A percentile compares a stretch with the other conserved stretches of the same genome.
Evolutionary conservation across 2,113 vertebrate species (phyloP).

Genomic region (Pseudorasbora parva): DNA sequence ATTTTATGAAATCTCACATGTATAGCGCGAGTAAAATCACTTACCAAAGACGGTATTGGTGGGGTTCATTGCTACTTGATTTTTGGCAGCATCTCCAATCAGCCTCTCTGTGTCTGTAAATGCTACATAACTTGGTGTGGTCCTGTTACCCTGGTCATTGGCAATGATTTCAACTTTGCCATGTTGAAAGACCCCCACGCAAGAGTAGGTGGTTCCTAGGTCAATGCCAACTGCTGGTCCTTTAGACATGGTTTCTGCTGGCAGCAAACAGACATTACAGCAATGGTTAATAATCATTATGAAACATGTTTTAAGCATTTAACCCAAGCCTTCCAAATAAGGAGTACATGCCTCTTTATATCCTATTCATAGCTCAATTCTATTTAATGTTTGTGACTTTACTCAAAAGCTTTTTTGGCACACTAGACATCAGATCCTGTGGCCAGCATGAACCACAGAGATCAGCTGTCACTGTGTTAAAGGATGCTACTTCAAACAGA

Average conservation of each 20-base stretch:
- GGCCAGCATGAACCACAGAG: constrained; percentile 38
- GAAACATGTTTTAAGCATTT: not conserved
- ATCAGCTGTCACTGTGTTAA: constrained; percentile 5
- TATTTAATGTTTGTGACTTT: not conserved
- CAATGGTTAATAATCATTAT: not conserved
- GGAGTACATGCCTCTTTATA: not conserved
- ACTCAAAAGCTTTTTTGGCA: not conserved
- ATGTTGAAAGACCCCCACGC: constrained; percentile 4
- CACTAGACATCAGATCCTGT: not conserved
- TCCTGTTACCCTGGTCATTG: constrained; percentile 20
- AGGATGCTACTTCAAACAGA: not conserved
- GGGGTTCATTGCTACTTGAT: constrained; percentile 81
- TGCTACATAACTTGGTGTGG: constrained; percentile 71
- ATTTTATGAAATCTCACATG: not conserved
- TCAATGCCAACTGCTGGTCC: constrained; percentile 79
- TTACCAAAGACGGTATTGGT: constrained; percentile 77
- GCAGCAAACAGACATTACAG: not conserved
- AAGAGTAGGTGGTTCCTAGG: constrained; percentile 12
- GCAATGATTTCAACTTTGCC: constrained; percentile 14
- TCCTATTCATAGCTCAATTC: not conserved
- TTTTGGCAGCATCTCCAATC: constrained; percentile 63
- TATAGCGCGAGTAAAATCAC: not conserved
- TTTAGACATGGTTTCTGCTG: constrained; percentile 80
- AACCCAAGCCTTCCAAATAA: not conserved
- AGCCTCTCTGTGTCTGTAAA: constrained; percentile 74